These are phyloP conservation scores for Agrilus planipennis DNA, from an alignment of 1,140 invertebrate species.

Conservation along the genomic window DNA sequence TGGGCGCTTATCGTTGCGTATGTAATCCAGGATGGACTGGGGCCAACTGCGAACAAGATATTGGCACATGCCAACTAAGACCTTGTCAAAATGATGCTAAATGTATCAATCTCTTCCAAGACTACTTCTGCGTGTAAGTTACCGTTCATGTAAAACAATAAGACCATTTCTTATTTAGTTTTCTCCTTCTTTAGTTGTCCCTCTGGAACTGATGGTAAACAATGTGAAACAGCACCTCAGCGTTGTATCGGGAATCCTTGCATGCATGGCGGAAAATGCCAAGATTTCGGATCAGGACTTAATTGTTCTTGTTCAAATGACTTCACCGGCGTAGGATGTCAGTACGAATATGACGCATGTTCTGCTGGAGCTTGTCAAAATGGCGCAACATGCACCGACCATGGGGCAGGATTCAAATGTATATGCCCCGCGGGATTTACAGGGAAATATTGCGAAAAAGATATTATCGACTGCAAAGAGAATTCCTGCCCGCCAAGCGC, in stretches of 20 bases:
- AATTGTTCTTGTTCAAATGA: constrained; percentile 85
- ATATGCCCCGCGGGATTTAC: constrained; percentile 74
- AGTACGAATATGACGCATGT: constrained; percentile 89
- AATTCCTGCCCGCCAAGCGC: constrained; percentile 90
- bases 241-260: constrained; percentile 92
- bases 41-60: constrained; percentile 71
- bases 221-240: constrained; percentile 90
- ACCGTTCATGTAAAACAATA: neutral
- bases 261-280: constrained; percentile 87
- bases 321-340: constrained; percentile 76
- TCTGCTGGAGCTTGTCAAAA: constrained; percentile 80
- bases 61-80: constrained; percentile 69
- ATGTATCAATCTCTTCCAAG: constrained; percentile 88
- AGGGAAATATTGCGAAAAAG: constrained; percentile 83
- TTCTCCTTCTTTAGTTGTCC: constrained; percentile 50
- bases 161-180: neutral
- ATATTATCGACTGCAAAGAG: constrained; percentile 86
- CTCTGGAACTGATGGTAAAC: constrained; percentile 85
- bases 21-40: constrained; percentile 86
- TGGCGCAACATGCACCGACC: constrained; percentile 80
- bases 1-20: constrained; percentile 71
- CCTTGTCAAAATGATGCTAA: constrained; percentile 88
- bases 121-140: constrained; percentile 90
- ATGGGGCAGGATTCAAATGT: constrained; percentile 74
- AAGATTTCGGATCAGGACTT: constrained; percentile 87